Evolutionary conservation across 2,797 vertebrate species (phyloP), one percentile per base, ranked within the genome.

Genomic region (Pseudomugil gertrudae): DNA sequence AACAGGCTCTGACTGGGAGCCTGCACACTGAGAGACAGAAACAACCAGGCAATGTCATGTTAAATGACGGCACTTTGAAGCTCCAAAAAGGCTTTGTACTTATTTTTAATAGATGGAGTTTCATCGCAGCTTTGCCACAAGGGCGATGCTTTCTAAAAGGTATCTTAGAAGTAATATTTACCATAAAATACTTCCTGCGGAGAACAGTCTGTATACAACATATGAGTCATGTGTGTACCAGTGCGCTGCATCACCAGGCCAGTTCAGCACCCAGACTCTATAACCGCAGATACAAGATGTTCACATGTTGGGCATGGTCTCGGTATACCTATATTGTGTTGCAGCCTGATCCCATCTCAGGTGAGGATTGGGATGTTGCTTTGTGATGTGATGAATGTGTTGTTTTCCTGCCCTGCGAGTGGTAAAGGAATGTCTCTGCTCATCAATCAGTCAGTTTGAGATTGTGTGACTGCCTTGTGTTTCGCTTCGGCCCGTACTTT

Each of bases 1-100:
- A 93, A 91, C 91, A 89, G 84, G 83, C 76, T 82, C 53, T 52
- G 68, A 54, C 79, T 79, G 64, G 35, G 58, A 81, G 74, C 56
- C 55, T 14, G 24, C 24, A 45, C 52, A 58, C 64, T 69, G 63
- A 47, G 57, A 67, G 60, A 76, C 6, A 63, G 59, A 63, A 10
- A 35, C 61, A 80, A 80, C 72, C 78, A 75, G 76, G 54, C 70
- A 50, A 45, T 14, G 45, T 58, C 19, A 51, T 27, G n/a, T 30
- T 14, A 24, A 17, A 23, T 17, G 32, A 62, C 4, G 2, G n/a
- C 29, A 26, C 5, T 14, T 13, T 23, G 33, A 23, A 26, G 24
- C 24, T 15, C 48, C 24, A 26, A 27, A 27, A 51, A 51, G 14
- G 5, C 24, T 40, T 40, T 43, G 19, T 2, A 43, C 6, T 43